Percentiles rank a stretch among this genome's conserved stretches.
These are phyloP conservation scores for Atta colombica DNA, from an alignment of 1,140 invertebrate genomes.

Conservation along the genomic window DNA sequence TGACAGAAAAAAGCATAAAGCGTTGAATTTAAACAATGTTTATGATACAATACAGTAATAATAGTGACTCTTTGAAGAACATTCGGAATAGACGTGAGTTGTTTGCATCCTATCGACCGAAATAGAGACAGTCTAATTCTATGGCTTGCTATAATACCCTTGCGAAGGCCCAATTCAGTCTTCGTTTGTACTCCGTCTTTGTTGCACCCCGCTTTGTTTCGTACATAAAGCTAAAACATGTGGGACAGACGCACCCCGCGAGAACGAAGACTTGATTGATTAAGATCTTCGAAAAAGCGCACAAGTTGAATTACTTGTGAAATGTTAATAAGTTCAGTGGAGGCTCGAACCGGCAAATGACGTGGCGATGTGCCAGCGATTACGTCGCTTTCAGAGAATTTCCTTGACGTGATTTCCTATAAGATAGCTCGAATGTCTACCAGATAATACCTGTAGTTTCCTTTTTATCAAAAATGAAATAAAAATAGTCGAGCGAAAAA, in stretches of 20 bases:
- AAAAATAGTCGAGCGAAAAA: neutral
- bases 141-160: neutral
- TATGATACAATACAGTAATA: neutral
- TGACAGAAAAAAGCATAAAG: neutral
- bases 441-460: neutral
- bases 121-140: constrained; percentile 44
- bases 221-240: constrained; percentile 16
- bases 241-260: neutral
- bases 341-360: constrained; percentile 24
- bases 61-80: constrained; percentile 20
- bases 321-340: neutral
- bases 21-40: neutral
- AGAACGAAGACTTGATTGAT: neutral
- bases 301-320: neutral
- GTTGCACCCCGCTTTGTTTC: constrained; percentile 15
- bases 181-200: constrained; percentile 4
- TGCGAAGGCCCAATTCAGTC: neutral
- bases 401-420: neutral
- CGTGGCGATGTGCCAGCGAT: neutral
- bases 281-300: neutral
- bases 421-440: neutral
- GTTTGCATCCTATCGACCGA: constrained; percentile 12
- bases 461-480: neutral
- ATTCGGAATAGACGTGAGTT: neutral
- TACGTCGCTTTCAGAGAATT: constrained; percentile 3